Conservation (phyloP, 92 coral and sea anemone species). For the Umimayanthus chanpuru region DNA sequence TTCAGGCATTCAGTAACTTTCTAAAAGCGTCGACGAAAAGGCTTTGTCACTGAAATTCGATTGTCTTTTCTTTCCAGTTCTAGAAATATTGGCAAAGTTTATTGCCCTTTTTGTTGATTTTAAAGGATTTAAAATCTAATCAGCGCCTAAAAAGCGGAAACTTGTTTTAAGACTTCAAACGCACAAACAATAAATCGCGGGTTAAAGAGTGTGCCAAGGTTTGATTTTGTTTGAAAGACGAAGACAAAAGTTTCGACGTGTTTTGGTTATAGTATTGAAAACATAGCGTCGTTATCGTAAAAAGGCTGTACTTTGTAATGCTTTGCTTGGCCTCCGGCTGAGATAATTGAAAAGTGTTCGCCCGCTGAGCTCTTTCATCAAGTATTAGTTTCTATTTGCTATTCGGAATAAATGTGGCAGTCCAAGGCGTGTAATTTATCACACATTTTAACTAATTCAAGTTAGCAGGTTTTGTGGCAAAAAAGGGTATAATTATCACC, state of each 20-base stretch:
- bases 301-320: slow-evolving; percentile 36
- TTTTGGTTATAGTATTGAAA: slow-evolving; percentile 29
- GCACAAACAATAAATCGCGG: slow-evolving; percentile 23
- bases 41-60: neutral
- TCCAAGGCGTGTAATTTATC: slow-evolving; percentile 24
- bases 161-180: slow-evolving; percentile 24
- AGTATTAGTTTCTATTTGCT: slow-evolving; percentile 29
- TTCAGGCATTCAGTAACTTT: neutral
- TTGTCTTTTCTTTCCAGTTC: neutral
- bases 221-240: slow-evolving; percentile 16
- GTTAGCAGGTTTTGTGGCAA: slow-evolving; percentile 31
- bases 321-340: slow-evolving; percentile 43
- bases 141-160: slow-evolving; percentile 26
- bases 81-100: slow-evolving; percentile 8
- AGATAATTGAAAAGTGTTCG: slow-evolving; percentile 1
- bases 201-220: slow-evolving; percentile 14
- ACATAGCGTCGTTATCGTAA: slow-evolving; percentile 28
- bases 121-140: slow-evolving; percentile 10
- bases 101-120: slow-evolving; percentile 8
- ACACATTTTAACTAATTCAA: slow-evolving; percentile 37
- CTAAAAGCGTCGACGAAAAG: neutral
- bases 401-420: slow-evolving; percentile 13
- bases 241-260: slow-evolving; percentile 11
- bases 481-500: slow-evolving; percentile 23
- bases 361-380: slow-evolving; percentile 15